phyloP scores from a whole-genome alignment of 2,888 invertebrate genomes.

The Zygaena filipendulae region DNA sequence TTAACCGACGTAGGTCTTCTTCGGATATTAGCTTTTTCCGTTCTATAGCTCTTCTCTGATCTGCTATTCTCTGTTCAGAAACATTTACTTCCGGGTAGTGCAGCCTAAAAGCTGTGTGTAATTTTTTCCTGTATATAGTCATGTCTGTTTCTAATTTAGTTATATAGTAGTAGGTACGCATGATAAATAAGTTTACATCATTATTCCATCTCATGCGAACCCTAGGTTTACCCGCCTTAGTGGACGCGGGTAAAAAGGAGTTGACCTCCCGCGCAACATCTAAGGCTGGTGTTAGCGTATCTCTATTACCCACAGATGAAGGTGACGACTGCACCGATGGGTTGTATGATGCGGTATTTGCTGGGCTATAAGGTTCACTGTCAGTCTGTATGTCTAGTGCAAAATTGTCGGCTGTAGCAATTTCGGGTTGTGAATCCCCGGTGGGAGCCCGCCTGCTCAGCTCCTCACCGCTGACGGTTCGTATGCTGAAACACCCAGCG shows the following conservation, averaged over 20 bases:
- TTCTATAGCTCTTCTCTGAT: slow-evolving; percentile 12
- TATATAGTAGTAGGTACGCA: slow-evolving; percentile 7
- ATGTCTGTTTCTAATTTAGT: slow-evolving; percentile 6
- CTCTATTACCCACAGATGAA: neutral
- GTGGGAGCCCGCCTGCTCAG: slow-evolving; percentile 3
- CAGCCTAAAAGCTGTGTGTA: neutral
- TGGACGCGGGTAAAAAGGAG: slow-evolving; percentile 14
- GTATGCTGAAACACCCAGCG: slow-evolving; percentile 9
- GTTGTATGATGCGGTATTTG: neutral
- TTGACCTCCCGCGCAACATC: slow-evolving; percentile 14
- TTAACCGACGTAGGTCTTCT: neutral
- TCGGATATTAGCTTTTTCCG: slow-evolving; percentile 6
- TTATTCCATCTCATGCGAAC: slow-evolving; percentile 8
- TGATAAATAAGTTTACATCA: slow-evolving; percentile 5
- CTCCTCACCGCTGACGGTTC: slow-evolving; percentile 3
- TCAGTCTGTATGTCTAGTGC: neutral
- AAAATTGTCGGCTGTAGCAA: neutral
- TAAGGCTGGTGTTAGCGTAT: slow-evolving; percentile 1
- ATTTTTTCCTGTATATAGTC: slow-evolving; percentile 3
- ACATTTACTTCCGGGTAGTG: slow-evolving; percentile 4
- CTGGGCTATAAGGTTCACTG: slow-evolving; percentile 1
- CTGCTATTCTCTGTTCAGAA: slow-evolving; percentile 13
- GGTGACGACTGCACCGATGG: neutral
- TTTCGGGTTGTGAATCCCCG: too few species aligned
- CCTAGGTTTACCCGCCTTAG: slow-evolving; percentile 14